phyloP scores from a whole-genome alignment of 35 echinoderm and acorn worm species.

The Apostichopus californicus region DNA sequence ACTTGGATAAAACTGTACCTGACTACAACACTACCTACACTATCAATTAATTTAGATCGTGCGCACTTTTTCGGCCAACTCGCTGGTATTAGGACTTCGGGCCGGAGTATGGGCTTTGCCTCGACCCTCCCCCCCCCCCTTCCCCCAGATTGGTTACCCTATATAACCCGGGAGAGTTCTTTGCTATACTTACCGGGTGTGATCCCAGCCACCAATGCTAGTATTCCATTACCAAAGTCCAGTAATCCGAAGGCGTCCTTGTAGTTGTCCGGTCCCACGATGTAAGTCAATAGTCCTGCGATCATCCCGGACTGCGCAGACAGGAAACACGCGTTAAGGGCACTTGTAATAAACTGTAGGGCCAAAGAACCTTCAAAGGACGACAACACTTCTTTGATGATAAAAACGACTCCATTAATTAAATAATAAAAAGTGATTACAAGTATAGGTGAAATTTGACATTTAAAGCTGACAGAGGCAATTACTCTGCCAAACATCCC shows the following conservation, averaged over 20 bases:
- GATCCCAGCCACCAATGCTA: constrained; percentile 5
- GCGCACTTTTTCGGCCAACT: no score
- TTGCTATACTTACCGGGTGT: constrained; percentile 3
- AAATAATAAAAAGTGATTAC: neutral
- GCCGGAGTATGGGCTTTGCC: no score
- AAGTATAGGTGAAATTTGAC: neutral
- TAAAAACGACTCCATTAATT: neutral
- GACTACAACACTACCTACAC: no score
- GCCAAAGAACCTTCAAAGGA: neutral
- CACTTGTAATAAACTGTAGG: neutral
- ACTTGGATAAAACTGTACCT: no score
- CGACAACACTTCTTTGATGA: neutral
- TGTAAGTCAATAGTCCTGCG: neutral
- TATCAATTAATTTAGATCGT: no score
- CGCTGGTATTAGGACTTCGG: no score
- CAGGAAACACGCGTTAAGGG: constrained; percentile 7
- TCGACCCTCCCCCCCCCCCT: no score
- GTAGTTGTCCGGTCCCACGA: neutral
- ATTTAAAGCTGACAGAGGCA: neutral
- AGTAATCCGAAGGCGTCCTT: neutral
- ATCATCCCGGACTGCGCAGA: constrained; percentile 46
- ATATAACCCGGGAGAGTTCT: no score
- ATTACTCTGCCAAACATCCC: constrained; percentile 34
- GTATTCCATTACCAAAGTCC: constrained; percentile 38
- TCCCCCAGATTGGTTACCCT: no score